These are phyloP conservation scores for Sinhomidia bicolor DNA, from an alignment of 2,888 invertebrate genomes.

Conservation along the genomic window DNA sequence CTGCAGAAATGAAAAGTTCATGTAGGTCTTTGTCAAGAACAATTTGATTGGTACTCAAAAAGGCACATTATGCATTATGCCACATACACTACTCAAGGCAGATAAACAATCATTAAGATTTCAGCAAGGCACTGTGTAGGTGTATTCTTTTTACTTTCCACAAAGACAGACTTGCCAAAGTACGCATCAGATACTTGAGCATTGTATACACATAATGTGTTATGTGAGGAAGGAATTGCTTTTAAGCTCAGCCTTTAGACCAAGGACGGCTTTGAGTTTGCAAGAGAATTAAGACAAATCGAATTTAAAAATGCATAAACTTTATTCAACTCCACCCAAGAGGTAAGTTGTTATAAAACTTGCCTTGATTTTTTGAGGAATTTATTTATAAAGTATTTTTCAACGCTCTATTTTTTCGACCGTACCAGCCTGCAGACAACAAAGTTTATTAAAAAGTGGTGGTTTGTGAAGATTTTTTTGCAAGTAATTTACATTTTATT, in stretches of 20 bases:
- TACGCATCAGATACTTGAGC: not conserved
- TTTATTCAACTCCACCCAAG: not conserved
- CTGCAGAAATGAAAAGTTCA: conserved; percentile 1
- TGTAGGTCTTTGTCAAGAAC: conserved; percentile 58
- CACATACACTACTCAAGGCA: not conserved
- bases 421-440: too few relatives aligned
- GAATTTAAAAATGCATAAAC: not conserved
- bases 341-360: not conserved
- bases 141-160: not conserved
- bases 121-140: not conserved
- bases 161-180: not conserved
- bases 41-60: not conserved
- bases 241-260: not conserved
- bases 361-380: not conserved
- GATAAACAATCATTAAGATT: not conserved
- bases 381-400: not conserved
- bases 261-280: not conserved
- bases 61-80: not conserved
- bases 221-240: not conserved
- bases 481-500: not conserved
- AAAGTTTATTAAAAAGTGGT: not conserved
- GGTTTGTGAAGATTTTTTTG: not conserved
- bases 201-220: too few relatives aligned
- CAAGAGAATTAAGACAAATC: conserved; percentile 8
- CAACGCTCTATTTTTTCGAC: not conserved